phyloP scores from a whole-genome alignment of 2,113 vertebrate species.

The Pygoscelis antarcticus region DNA sequence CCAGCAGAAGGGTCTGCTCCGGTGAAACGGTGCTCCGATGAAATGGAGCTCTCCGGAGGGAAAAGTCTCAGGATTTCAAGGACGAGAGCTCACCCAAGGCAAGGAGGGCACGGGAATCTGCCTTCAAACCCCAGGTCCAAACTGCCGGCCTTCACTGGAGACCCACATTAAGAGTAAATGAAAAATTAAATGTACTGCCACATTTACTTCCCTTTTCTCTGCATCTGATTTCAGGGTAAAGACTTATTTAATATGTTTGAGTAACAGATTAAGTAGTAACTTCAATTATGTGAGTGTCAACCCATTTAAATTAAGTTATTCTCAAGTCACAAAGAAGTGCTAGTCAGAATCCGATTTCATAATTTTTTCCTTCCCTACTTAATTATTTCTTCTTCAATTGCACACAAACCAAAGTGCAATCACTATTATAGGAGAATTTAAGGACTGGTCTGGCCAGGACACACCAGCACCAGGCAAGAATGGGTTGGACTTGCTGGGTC shows the following conservation, averaged over 20 bases:
- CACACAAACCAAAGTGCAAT: neutral
- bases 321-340: neutral
- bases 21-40: neutral
- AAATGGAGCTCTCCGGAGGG: neutral
- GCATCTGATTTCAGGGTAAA: neutral
- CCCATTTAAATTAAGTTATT: neutral
- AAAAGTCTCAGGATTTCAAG: neutral
- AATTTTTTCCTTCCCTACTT: neutral
- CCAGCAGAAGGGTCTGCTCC: neutral
- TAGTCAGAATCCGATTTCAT: neutral
- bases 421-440: neutral
- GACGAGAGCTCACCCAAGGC: fast-evolving
- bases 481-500: neutral
- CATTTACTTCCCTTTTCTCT: neutral
- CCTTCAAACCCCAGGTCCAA: neutral
- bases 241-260: neutral
- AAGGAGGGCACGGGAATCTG: neutral
- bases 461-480: neutral
- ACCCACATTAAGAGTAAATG: neutral
- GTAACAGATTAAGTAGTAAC: neutral
- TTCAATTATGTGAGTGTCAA: neutral
- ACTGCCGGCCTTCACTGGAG: neutral
- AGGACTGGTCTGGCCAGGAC: neutral
- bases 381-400: neutral
- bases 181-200: neutral